A percentile compares a stretch with the other conserved stretches of the same genome.
Evolutionary conservation across 2,797 vertebrate genomes (phyloP).

Genomic region (Siniperca obscura): DNA sequence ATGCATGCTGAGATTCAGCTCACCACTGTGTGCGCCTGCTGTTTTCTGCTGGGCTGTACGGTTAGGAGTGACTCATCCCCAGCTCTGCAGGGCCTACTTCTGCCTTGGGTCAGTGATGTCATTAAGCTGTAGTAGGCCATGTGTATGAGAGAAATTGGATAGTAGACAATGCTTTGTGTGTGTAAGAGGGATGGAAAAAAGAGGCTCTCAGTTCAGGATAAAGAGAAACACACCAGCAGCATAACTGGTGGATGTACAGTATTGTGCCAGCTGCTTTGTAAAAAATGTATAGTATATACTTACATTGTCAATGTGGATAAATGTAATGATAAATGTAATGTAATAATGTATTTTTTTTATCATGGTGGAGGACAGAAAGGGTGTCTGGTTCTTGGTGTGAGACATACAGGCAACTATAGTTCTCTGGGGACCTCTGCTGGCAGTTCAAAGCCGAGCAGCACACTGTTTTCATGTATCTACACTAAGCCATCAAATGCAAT

Average conservation of each 20-base stretch:
- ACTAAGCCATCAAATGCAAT: background rate
- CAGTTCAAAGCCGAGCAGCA: conserved; percentile 12
- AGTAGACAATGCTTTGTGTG: conserved; percentile 20
- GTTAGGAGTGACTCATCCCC: conserved; percentile 70
- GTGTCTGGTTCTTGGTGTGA: background rate
- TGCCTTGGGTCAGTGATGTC: conserved; percentile 72
- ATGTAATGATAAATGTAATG: too few relatives aligned
- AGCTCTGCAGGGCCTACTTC: conserved; percentile 53
- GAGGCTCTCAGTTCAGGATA: background rate
- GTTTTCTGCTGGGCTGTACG: conserved; percentile 48
- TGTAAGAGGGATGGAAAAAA: conserved; percentile 5
- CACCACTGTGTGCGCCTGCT: conserved; percentile 53
- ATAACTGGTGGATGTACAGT: background rate
- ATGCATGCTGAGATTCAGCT: conserved; percentile 42
- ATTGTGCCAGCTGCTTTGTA: background rate
- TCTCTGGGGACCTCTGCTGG: conserved; percentile 74
- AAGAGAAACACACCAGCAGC: background rate
- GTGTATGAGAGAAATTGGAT: conserved; percentile 30
- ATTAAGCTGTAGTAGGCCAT: conserved; percentile 46
- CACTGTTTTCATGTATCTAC: background rate
- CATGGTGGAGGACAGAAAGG: background rate
- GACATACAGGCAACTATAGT: conserved; percentile 14
- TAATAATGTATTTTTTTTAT: background rate
- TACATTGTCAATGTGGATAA: background rate
- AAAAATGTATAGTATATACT: background rate